Evolutionary conservation across 2,113 vertebrate species (phyloP), one percentile per base, ranked within the genome.

Genomic region (Silurus meridionalis): DNA sequence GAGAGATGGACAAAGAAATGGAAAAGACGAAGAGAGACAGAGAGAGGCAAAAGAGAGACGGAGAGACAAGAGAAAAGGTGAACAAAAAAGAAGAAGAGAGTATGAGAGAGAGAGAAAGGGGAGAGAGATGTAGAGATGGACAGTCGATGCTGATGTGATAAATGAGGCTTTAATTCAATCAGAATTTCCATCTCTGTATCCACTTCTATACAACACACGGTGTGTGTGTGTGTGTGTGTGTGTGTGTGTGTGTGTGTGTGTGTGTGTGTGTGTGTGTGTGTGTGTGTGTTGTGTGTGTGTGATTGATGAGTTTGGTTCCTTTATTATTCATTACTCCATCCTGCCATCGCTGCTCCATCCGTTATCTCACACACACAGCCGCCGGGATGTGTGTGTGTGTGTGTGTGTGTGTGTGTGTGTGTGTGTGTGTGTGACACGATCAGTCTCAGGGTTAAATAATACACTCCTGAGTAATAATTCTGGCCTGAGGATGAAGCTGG

Each of bases 101-200:
- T 10, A 4, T 14, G 14, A 53, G 21, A 75, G 21, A n/a, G 19
- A 53, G 50, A 28, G 48, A 25, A n/a, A 53, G 15, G 55, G 19
- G 58, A 13, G 7, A 50, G 64, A 48, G 21, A 60, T 9, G 63
- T 23, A 74, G 15, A 63, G 46, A 75, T 58, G 85, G 78, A 81
- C 4, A 58, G 37, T 77, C 92, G 92, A 93, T 86, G 88, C 90
- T 91, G 90, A 89, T 84, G 95, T 96, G 96, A 97, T 96, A 97
- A 97, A 97, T 96, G 95, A 95, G 95, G 93, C 95, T 97, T 96
- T 97, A 97, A 97, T 97, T 97, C 95, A 96, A 97, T 97, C 96
- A 95, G 95, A 94, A 92, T 92, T 96, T 96, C 95, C 95, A 96
- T 96, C 94, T 93, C 85, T 90, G 95, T 94, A 95, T 95, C 93